Percentiles rank a stretch among this genome's conserved stretches.
phyloP scores from a whole-genome alignment of 1,140 invertebrate species.

The Tribolium madens region DNA sequence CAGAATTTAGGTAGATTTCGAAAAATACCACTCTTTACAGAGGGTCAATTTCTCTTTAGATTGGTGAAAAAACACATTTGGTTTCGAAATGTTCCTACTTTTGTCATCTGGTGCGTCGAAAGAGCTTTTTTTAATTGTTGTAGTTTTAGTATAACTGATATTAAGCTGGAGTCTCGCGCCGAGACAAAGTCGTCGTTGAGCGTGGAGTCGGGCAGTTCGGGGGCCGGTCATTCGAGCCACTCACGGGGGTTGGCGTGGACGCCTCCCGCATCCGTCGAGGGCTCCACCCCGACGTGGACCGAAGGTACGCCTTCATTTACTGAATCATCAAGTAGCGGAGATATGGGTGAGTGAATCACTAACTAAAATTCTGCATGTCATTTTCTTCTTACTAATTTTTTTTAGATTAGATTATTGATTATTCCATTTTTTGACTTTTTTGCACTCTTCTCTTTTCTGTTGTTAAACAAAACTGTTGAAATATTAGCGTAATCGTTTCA shows the following conservation, averaged over 20 bases:
- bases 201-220: slow-evolving; percentile 72
- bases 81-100: no score
- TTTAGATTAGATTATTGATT: slow-evolving; percentile 59
- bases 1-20: no score
- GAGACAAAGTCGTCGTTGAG: slow-evolving; percentile 80
- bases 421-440: slow-evolving; percentile 49
- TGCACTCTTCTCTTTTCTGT: slow-evolving; percentile 37
- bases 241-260: slow-evolving; percentile 80
- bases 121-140: no score
- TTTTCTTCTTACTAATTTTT: slow-evolving; percentile 25
- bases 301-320: slow-evolving; percentile 98
- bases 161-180: slow-evolving; percentile 71
- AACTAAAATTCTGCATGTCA: slow-evolving; percentile 28
- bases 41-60: no score
- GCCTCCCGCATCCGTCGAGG: slow-evolving; percentile 89
- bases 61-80: no score
- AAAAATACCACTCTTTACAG: no score
- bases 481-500: no score
- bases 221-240: slow-evolving; percentile 60
- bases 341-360: slow-evolving; percentile 77
- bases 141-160: slow-evolving; percentile 69
- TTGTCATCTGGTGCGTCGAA: no score
- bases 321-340: slow-evolving; percentile 93
- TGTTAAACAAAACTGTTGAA: slow-evolving; percentile 48
- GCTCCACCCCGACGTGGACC: slow-evolving; percentile 96